These are phyloP conservation scores for Calameuta idolon DNA, from an alignment of 2,888 invertebrate genomes.

Conservation along the genomic window DNA sequence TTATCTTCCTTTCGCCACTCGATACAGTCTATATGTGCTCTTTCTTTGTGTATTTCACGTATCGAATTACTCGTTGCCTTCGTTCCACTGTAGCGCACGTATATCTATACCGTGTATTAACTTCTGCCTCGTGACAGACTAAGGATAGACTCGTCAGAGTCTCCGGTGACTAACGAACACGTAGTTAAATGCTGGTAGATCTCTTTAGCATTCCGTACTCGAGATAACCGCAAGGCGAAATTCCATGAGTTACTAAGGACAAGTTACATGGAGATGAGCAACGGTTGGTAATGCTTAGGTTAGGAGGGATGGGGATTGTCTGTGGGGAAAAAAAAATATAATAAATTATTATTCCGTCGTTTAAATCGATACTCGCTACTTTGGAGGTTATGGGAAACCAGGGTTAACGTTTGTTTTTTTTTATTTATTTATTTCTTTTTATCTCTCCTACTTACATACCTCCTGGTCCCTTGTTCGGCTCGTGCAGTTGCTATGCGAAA, in stretches of 20 bases:
- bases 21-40: background rate
- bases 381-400: background rate
- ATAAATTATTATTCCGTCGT: background rate
- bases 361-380: background rate
- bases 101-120: background rate
- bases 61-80: background rate
- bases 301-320: background rate
- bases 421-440: background rate
- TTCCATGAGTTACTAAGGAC: background rate
- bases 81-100: background rate
- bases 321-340: background rate
- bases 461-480: constrained; percentile 1
- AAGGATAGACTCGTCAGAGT: constrained; percentile 2
- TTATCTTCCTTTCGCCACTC: background rate
- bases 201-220: constrained; percentile 12
- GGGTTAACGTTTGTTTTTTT: background rate
- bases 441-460: constrained; percentile 5
- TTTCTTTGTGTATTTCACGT: background rate
- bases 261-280: background rate
- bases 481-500: background rate
- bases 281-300: background rate
- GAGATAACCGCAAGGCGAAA: constrained; percentile 8
- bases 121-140: background rate
- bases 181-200: constrained; percentile 7
- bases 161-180: constrained; percentile 10